Evolutionary conservation across 1,140 invertebrate genomes (phyloP).

Genomic region (Mesaphorura yosii): DNA sequence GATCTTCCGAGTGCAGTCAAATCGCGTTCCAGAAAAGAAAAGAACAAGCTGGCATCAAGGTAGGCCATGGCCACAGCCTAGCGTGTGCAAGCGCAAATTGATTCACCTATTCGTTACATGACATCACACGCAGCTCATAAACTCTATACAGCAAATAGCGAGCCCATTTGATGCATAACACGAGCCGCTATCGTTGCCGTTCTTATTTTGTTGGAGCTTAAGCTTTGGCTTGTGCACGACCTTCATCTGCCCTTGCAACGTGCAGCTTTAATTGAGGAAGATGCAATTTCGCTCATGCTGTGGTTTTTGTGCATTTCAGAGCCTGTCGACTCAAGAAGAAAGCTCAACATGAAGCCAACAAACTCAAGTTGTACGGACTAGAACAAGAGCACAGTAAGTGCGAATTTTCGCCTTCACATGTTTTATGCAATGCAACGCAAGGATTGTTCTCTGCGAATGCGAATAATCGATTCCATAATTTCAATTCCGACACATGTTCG

Average conservation of each 20-base stretch:
- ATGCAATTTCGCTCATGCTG: no score
- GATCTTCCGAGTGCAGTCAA: constrained; percentile 79
- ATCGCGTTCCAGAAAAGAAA: constrained; percentile 88
- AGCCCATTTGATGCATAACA: no score
- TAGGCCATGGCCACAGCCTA: no score
- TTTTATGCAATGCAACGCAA: not conserved
- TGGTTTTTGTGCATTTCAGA: constrained; percentile 37
- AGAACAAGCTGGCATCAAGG: constrained; percentile 91
- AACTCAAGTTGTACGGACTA: constrained; percentile 84
- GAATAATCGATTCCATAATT: not conserved
- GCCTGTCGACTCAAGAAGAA: constrained; percentile 91
- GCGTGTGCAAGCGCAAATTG: no score
- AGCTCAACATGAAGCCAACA: constrained; percentile 88
- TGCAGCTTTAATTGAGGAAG: no score
- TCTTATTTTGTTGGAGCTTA: not conserved
- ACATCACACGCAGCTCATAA: no score
- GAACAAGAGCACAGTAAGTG: constrained; percentile 85
- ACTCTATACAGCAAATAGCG: no score
- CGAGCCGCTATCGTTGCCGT: no score
- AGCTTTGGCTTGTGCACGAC: not conserved
- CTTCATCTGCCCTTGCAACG: no score
- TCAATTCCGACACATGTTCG: not conserved
- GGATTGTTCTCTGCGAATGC: not conserved
- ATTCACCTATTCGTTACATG: no score
- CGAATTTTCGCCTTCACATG: not conserved